Evolutionary conservation across 2,113 vertebrate species (phyloP).

Genomic region (Lepus timidus): DNA sequence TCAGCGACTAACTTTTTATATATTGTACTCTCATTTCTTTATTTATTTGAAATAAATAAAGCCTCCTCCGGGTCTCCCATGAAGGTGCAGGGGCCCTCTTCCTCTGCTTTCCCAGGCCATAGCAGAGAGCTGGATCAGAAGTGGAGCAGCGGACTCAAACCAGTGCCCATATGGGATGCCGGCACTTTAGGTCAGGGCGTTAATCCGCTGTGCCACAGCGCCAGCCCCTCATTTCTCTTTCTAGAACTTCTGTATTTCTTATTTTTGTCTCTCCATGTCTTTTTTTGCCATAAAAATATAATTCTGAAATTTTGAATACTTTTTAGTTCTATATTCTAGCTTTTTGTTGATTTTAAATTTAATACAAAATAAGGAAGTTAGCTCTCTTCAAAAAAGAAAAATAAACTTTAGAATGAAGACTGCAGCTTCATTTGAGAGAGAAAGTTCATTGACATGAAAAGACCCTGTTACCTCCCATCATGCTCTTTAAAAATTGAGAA

Average conservation of each 20-base stretch:
- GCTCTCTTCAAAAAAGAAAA: background rate
- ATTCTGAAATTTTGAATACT: conserved; percentile 30
- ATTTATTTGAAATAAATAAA: too few relatives aligned
- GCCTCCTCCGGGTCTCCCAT: too few relatives aligned
- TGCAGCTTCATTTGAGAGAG: background rate
- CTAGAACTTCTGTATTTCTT: conserved; percentile 9
- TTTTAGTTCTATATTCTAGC: conserved; percentile 6
- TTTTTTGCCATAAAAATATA: conserved; percentile 17
- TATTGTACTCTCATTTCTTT: background rate
- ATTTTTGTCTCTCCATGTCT: conserved; percentile 20
- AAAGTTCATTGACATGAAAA: background rate
- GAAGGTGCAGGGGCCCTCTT: too few relatives aligned
- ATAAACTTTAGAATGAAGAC: background rate
- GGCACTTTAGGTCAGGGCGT: too few relatives aligned
- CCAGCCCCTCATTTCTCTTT: background rate
- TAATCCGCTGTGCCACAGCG: too few relatives aligned
- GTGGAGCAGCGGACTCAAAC: too few relatives aligned
- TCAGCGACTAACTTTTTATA: background rate
- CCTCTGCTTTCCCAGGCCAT: too few relatives aligned
- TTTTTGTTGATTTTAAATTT: conserved; percentile 35
- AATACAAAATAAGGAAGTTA: conserved; percentile 28
- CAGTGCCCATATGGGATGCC: too few relatives aligned
- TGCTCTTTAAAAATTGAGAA: conserved; percentile 42
- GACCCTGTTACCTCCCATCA: background rate
- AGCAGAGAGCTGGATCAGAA: too few relatives aligned